These are phyloP conservation scores for Lasioglossum lativentre DNA, from an alignment of 2,888 invertebrate genomes.

Conservation along the genomic window DNA sequence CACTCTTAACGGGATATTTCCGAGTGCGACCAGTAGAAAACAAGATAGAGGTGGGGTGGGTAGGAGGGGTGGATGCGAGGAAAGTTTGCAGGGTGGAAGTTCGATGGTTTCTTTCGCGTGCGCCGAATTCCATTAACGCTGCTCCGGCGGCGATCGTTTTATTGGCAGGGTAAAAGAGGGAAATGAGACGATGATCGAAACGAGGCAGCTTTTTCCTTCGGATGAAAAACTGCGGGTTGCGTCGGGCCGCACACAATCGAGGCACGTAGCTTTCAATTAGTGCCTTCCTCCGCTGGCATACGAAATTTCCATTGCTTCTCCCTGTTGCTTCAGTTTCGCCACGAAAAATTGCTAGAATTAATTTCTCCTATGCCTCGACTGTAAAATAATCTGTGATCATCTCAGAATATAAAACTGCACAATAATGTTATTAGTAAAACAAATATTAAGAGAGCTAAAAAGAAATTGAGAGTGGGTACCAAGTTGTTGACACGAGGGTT, in stretches of 20 bases:
- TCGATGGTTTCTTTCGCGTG: constrained; percentile 17
- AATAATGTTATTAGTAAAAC: no score
- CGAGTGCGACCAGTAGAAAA: background rate
- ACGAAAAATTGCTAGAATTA: background rate
- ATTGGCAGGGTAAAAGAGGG: background rate
- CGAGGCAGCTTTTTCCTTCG: background rate
- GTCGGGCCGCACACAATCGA: background rate
- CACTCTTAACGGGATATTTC: constrained; percentile 33
- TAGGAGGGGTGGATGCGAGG: background rate
- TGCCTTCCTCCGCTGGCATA: background rate
- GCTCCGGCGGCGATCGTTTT: constrained; percentile 5
- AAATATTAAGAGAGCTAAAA: background rate
- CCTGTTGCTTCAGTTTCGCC: background rate
- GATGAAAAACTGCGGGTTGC: background rate
- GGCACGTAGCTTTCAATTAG: background rate
- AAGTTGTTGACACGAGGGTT: background rate
- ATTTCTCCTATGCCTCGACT: no score
- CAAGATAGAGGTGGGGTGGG: background rate
- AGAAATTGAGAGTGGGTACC: background rate
- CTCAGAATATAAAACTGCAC: no score
- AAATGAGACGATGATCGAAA: constrained; percentile 21
- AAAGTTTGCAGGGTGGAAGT: constrained; percentile 5
- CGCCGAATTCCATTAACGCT: constrained; percentile 34
- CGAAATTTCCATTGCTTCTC: background rate
- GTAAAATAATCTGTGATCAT: no score